A percentile compares a stretch with the other conserved stretches of the same genome.
These are phyloP conservation scores for Dicaeum eximium DNA, from an alignment of 2,113 vertebrate species.

Conservation along the genomic window DNA sequence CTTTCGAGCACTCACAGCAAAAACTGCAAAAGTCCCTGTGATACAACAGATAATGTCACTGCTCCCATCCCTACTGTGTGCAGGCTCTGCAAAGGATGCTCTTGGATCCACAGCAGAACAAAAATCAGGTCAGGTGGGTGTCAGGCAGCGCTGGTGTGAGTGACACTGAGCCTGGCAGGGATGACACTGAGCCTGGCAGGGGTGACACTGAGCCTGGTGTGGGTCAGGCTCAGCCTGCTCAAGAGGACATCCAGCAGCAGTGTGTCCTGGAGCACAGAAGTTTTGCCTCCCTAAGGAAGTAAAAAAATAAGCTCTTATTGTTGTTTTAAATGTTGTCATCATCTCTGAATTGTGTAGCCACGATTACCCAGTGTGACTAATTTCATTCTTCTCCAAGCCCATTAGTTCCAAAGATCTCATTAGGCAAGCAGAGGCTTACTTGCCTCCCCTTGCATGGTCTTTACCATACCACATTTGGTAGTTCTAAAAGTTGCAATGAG, in stretches of 20 bases:
- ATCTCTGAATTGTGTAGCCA: neutral
- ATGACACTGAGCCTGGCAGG: neutral
- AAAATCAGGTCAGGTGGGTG: accelerated
- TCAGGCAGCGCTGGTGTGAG: neutral
- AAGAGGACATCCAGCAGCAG: neutral
- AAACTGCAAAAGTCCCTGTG: neutral
- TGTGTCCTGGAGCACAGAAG: neutral
- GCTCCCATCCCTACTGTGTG: neutral
- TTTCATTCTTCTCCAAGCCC: neutral
- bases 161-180: neutral
- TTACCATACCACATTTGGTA: slow-evolving; percentile 18
- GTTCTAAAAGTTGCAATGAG: slow-evolving; percentile 28
- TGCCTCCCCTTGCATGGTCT: neutral
- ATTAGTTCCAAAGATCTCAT: slow-evolving; percentile 5
- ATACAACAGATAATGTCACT: neutral
- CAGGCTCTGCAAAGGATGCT: neutral
- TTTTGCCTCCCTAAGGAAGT: neutral
- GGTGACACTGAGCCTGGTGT: neutral
- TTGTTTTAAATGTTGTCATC: neutral
- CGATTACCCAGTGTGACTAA: neutral
- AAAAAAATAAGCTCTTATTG: neutral
- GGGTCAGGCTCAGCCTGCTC: neutral
- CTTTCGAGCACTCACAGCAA: neutral
- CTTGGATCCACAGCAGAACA: neutral
- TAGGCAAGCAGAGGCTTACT: neutral